These are phyloP conservation scores for Patiria pectinifera DNA, from an alignment of 53 echinoderm and acorn worm genomes.

Conservation along the genomic window DNA sequence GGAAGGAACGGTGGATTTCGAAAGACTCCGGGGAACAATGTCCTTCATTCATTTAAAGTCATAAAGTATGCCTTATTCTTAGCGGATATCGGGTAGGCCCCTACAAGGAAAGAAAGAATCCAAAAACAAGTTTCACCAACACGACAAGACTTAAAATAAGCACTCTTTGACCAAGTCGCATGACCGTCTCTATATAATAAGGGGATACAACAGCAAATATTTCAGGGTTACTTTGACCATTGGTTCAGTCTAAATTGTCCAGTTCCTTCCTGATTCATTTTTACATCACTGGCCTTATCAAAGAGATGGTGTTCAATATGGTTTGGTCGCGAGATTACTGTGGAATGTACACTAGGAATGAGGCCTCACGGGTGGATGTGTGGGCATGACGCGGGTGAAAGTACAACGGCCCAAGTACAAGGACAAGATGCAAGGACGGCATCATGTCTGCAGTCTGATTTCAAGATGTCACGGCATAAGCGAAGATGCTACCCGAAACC, in stretches of 20 bases:
- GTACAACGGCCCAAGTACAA: neutral
- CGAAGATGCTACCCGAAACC: neutral
- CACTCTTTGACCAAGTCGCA: too few species aligned
- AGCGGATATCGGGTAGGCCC: neutral
- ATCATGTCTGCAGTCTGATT: neutral
- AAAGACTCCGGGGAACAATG: neutral
- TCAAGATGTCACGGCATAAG: constrained; percentile 2
- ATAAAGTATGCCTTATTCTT: neutral
- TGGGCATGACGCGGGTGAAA: neutral
- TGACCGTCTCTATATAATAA: too few species aligned
- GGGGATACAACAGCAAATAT: too few species aligned
- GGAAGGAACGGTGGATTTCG: neutral
- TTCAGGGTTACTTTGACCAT: too few species aligned
- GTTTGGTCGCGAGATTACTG: neutral
- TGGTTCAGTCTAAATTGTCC: too few species aligned
- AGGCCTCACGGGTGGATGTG: neutral
- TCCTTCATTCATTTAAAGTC: neutral
- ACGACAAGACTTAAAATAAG: too few species aligned
- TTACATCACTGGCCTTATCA: too few species aligned
- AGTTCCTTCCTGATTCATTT: too few species aligned
- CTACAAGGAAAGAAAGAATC: too few species aligned
- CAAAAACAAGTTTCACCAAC: too few species aligned
- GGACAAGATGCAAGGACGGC: neutral
- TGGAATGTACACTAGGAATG: neutral
- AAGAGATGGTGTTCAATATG: neutral